phyloP scores from a whole-genome alignment of 2,888 invertebrate genomes.

The Dryadula phaetusa region DNA sequence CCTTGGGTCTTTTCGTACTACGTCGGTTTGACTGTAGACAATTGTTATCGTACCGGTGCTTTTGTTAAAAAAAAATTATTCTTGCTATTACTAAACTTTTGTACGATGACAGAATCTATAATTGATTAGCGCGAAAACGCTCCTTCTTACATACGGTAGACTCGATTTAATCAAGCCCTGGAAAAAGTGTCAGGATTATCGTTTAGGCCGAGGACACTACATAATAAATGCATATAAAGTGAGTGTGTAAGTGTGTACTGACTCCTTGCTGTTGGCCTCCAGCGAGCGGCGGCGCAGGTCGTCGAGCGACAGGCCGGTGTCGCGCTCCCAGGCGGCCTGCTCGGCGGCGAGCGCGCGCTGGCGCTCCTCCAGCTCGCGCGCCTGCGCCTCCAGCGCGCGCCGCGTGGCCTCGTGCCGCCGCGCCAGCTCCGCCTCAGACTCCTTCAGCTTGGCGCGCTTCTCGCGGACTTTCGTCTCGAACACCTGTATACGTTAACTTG shows the following conservation, averaged over 20 bases:
- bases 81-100: too few relatives aligned
- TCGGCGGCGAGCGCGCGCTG: constrained; percentile 93
- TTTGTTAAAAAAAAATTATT: too few relatives aligned
- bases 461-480: constrained; percentile 99
- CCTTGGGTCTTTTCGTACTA: too few relatives aligned
- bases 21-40: too few relatives aligned
- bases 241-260: constrained; percentile 65
- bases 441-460: constrained; percentile 97
- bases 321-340: constrained; percentile 94
- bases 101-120: too few relatives aligned
- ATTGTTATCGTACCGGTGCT: too few relatives aligned
- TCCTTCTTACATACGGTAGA: too few relatives aligned
- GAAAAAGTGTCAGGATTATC: too few relatives aligned
- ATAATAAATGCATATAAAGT: too few relatives aligned
- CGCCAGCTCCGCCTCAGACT: constrained; percentile 96
- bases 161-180: too few relatives aligned
- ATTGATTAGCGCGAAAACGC: too few relatives aligned
- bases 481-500: constrained; percentile 81
- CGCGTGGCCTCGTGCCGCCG: constrained; percentile 93
- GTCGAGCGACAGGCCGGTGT: constrained; percentile 94
- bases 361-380: constrained; percentile 95
- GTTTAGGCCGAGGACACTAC: too few relatives aligned
- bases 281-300: constrained; percentile 94
- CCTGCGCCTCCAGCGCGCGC: constrained; percentile 93
- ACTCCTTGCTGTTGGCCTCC: constrained; percentile 96